Evolutionary conservation across 1,140 invertebrate genomes (phyloP), one percentile per base, ranked within the genome.

Genomic region (Dryas iulia): DNA sequence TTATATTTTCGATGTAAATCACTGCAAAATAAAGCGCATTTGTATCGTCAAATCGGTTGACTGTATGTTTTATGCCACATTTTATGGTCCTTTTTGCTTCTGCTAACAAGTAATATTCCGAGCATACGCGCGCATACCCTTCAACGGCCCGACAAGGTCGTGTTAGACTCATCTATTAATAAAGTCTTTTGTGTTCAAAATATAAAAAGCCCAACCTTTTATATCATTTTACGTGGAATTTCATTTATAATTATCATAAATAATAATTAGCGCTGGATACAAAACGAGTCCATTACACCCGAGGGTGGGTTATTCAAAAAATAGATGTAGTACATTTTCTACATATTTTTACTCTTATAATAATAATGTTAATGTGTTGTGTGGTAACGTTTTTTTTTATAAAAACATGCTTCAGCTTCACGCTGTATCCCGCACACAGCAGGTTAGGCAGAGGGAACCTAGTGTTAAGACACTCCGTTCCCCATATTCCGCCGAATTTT

Each of bases 201-300:
- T 47, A 10, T 39, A 47, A 47, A 47, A 47, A 7, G 6, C n/a
- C 39, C 39, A 47, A 21, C 39, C 14, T 47, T 47, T 47, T 47
- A 47, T 47, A 47, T 47, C 7, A 47, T 47, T 47, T 61, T 18
- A 61, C 35, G 35, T 33, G 35, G 14, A 54, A 30, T 63, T 63
- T 54, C 21, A 63, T n/a, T 63, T 53, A 23, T 24, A 63, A 63
- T 63, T 63, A 63, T 54, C 60, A 63, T 63, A 53, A 47, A 54
- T 54, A 47, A 63, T 63, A 63, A 63, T 63, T 63, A 63, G 25
- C 28, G 21, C 47, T 11, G 26, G 18, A 61, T 54, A 52, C 14
- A 47, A n/a, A 47, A n/a, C 39, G 39, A 47, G 39, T 47, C 39
- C 39, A 47, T 47, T 47, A 47, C 18, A 47, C 39, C 39, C 39